Evolutionary conservation across 1,140 invertebrate species (phyloP), one percentile per base, ranked within the genome.

Genomic region (Ptiloglossa arizonensis): DNA sequence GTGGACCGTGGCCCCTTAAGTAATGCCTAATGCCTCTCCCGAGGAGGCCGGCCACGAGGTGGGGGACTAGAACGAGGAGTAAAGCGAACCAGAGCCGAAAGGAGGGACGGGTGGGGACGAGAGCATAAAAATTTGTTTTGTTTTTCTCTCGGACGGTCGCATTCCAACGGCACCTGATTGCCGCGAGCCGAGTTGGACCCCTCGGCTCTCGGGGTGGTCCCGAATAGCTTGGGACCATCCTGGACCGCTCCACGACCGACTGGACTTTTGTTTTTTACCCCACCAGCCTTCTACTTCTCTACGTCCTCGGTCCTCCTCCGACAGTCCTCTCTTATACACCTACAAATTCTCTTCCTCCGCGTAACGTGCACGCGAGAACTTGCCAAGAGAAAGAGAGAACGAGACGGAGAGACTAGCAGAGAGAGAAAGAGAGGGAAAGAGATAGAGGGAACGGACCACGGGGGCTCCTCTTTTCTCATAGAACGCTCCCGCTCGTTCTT

Each of bases 91-190:
- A 66, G 72, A 69, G 69, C 38, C 38, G 52, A 66, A 72, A 54
- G 67, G 72, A 35, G 24, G 68, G 19, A 66, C 27, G 56, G 73
- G 79, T 48, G 46, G 73, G 70, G 81, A 80, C 73, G 86, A 86
- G 83, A 80, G 88, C 89, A 89, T 88, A 89, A 89, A 90, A 89
- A 88, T 89, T 89, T 87, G 87, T 88, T 89, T 89, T 87, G 79
- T 88, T 89, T 89, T 88, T 87, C 83, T 86, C 79, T 87, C 78
- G 78, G 80, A 88, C 87, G 89, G 89, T 89, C 88, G 86, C 89
- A 90, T 90, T 90, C 88, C 88, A 86, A 87, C 83, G 87, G 88
- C 88, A 90, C 88, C 87, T 89, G 89, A 90, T 90, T 89, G 89
- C 88, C 83, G 79, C 74, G 80, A 86, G 86, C 86, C 75, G 63